These are phyloP conservation scores for Leuciscus waleckii DNA, from an alignment of 2,797 vertebrate species.

Conservation along the genomic window DNA sequence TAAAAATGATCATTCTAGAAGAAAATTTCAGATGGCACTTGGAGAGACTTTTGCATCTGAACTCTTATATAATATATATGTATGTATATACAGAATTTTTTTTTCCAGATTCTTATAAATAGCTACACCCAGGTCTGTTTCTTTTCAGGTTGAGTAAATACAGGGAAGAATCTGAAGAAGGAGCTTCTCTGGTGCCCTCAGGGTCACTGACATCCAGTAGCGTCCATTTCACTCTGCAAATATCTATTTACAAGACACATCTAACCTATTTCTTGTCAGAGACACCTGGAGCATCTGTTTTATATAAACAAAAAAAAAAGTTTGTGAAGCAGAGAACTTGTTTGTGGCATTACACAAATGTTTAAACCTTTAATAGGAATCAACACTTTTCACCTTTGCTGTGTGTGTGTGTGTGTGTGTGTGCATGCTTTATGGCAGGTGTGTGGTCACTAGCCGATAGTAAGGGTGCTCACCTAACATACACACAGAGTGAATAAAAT, in stretches of 20 bases:
- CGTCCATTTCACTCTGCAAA: not conserved
- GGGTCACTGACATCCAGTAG: constrained; percentile 4
- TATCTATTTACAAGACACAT: constrained; percentile 8
- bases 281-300: not conserved
- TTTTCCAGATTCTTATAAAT: not conserved
- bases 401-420: not conserved
- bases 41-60: no score
- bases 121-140: constrained; percentile 20
- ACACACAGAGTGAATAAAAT: constrained; percentile 17
- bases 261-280: not conserved
- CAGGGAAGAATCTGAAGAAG: constrained; percentile 15
- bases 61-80: no score
- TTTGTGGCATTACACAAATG: not conserved
- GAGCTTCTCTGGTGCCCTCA: constrained; percentile 28
- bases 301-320: not conserved
- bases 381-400: constrained; percentile 25
- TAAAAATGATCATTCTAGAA: no score
- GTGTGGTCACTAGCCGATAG: constrained; percentile 28
- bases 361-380: not conserved
- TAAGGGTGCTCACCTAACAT: constrained; percentile 25
- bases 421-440: constrained; percentile 32
- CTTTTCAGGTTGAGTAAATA: not conserved
- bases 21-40: no score
- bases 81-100: no score
- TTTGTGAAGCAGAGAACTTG: not conserved